Conservation (phyloP, 2,113 vertebrate species). For the Daphoenositta chrysoptera region DNA sequence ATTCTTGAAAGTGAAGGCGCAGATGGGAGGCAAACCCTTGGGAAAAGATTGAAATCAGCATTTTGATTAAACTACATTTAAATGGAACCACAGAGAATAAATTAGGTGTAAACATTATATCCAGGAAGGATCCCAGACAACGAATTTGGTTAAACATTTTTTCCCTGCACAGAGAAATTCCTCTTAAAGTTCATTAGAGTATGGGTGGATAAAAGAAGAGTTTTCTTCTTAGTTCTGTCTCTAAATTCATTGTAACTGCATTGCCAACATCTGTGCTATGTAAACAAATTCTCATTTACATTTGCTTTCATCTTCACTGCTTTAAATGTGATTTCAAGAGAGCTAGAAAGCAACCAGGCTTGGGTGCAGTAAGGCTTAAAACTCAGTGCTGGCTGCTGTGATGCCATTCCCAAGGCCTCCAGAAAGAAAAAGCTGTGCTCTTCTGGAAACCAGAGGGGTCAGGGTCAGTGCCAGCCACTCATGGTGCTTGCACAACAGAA, state of each 20-base stretch:
- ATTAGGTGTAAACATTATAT: neutral
- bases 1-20: neutral
- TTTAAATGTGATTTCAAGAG: neutral
- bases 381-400: neutral
- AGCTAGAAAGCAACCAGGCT: neutral
- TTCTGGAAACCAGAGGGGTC: neutral
- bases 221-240: neutral
- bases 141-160: neutral
- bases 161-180: neutral
- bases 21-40: conserved; percentile 21
- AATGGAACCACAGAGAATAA: conserved; percentile 10
- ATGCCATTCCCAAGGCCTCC: neutral
- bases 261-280: neutral
- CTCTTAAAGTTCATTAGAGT: neutral
- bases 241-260: neutral
- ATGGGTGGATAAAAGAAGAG: conserved; percentile 39
- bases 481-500: neutral
- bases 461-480: neutral
- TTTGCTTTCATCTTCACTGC: conserved; percentile 35
- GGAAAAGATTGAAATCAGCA: conserved; percentile 33
- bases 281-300: conserved; percentile 18
- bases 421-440: neutral
- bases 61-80: conserved; percentile 27
- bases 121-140: conserved; percentile 7
- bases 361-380: neutral